Evolutionary conservation across 2,888 invertebrate genomes (phyloP).

Genomic region (Periphyllus acericola): DNA sequence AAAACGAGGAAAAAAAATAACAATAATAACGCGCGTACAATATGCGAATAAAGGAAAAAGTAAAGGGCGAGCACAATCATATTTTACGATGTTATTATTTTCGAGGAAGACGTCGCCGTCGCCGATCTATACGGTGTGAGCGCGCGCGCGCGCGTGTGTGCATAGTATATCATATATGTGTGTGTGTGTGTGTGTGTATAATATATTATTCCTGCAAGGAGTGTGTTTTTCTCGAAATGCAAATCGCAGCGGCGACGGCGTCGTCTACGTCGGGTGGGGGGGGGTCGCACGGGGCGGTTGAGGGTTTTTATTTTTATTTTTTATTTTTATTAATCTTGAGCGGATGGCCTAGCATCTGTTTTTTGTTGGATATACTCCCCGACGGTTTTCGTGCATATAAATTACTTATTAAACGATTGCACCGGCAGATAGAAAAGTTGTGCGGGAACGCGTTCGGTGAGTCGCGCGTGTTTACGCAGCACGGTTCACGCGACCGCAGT

Average conservation of each 20-base stretch:
- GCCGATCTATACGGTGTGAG: background rate
- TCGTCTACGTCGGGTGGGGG: too few relatives aligned
- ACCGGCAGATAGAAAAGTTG: constrained; percentile 24
- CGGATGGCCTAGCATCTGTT: constrained; percentile 52
- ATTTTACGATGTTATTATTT: background rate
- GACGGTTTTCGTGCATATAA: constrained; percentile 56
- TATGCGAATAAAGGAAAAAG: background rate
- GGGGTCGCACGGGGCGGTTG: background rate
- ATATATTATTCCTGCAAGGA: background rate
- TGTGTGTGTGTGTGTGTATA: background rate
- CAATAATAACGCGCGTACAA: background rate
- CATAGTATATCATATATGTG: background rate
- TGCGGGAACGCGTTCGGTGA: background rate
- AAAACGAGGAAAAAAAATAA: background rate
- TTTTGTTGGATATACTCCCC: constrained; percentile 46
- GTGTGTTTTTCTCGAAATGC: constrained; percentile 39
- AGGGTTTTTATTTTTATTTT: constrained; percentile 6
- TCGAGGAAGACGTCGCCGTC: background rate
- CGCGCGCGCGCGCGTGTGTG: background rate
- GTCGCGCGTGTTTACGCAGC: background rate
- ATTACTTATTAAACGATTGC: constrained; percentile 59
- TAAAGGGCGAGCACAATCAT: background rate
- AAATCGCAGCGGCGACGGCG: background rate
- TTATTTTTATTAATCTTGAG: constrained; percentile 46
- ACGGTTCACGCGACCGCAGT: background rate